Evolutionary conservation across 2,797 vertebrate species (phyloP).

Genomic region (Myotis myotis): DNA sequence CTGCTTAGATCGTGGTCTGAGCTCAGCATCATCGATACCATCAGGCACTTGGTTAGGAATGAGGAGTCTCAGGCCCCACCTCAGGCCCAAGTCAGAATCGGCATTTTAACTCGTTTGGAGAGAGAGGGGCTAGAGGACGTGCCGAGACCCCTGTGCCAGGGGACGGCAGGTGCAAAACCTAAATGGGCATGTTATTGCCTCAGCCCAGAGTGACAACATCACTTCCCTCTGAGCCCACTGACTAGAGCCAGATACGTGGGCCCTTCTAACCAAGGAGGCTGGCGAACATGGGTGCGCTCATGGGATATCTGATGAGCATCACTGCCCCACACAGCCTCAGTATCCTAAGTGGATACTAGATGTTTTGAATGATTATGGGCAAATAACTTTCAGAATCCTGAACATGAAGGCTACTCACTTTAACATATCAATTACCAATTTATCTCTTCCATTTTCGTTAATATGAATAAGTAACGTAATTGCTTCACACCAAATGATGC

Average conservation of each 20-base stretch:
- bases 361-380: background rate
- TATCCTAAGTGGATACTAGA: background rate
- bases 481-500: conserved; percentile 65
- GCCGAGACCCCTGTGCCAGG: background rate
- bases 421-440: conserved; percentile 62
- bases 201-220: background rate
- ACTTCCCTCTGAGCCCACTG: background rate
- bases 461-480: conserved; percentile 63
- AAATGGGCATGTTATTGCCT: background rate
- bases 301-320: background rate
- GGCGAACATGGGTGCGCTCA: fast-evolving
- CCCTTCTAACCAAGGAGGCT: background rate
- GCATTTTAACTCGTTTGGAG: background rate
- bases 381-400: conserved; percentile 35
- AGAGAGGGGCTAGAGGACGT: background rate
- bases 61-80: background rate
- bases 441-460: conserved; percentile 70
- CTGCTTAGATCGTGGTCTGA: background rate
- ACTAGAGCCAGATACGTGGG: background rate
- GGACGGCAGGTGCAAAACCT: background rate
- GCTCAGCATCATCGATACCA: background rate
- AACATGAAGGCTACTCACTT: conserved; percentile 56
- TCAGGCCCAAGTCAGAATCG: background rate
- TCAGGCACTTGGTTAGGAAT: background rate
- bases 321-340: background rate